Evolutionary conservation across 64 coral and sea anemone species (phyloP).

Genomic region (Actinia equina): DNA sequence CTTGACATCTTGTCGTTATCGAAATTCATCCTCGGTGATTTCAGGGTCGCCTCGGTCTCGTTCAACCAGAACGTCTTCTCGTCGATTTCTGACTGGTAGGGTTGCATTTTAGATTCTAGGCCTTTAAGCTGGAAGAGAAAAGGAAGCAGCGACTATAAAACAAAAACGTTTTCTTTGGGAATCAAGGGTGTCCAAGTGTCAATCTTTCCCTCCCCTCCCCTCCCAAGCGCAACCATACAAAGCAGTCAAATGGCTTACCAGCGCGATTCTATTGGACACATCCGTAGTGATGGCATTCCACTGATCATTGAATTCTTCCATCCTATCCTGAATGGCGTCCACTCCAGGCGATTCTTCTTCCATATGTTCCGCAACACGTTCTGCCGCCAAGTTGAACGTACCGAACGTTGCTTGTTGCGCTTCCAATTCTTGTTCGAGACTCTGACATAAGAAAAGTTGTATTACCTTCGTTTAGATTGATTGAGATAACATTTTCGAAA

Average conservation of each 20-base stretch:
- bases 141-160: no score
- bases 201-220: no score
- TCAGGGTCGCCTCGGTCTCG: conserved; percentile 80
- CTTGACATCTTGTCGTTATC: conserved; percentile 67
- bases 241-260: conserved; percentile 36
- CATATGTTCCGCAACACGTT: conserved; percentile 89
- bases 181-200: no score
- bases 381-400: conserved; percentile 91
- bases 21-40: conserved; percentile 63
- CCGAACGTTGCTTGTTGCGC: conserved; percentile 86
- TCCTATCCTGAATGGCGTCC: conserved; percentile 90
- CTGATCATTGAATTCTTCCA: conserved; percentile 98
- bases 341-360: conserved; percentile 83
- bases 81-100: conserved; percentile 55
- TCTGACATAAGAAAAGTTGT: conserved; percentile 12
- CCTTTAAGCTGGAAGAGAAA: conserved; percentile 23
- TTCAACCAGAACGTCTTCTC: conserved; percentile 92
- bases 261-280: conserved; percentile 49
- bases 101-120: conserved; percentile 75
- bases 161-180: no score
- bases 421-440: conserved; percentile 94
- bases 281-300: conserved; percentile 95
- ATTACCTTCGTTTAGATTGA: background rate
- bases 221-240: background rate
- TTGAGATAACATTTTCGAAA: no score